A percentile compares a stretch with the other conserved stretches of the same genome.
These are phyloP conservation scores for Ciconia stormi DNA, from an alignment of 2,113 vertebrate genomes.

Conservation along the genomic window DNA sequence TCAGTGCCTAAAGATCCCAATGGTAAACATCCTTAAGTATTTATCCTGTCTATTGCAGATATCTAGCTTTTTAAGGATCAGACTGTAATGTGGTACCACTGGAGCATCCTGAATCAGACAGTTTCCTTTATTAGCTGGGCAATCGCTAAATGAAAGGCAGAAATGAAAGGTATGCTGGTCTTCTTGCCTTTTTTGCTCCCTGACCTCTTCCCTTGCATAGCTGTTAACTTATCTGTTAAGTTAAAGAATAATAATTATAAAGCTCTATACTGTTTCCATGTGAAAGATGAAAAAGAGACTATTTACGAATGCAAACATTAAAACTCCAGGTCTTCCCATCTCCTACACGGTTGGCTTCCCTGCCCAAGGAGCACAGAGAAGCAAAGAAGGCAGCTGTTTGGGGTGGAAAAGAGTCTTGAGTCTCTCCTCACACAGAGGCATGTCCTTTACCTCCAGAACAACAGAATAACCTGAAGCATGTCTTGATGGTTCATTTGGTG, in stretches of 20 bases:
- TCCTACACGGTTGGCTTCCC: not conserved
- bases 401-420: not conserved
- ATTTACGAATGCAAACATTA: not conserved
- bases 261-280: rapidly evolving
- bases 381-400: not conserved
- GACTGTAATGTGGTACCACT: not conserved
- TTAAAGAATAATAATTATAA: not conserved
- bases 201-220: not conserved
- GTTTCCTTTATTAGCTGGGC: not conserved
- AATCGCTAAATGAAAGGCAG: not conserved
- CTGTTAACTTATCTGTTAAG: not conserved
- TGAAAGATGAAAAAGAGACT: not conserved
- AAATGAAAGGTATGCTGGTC: not conserved
- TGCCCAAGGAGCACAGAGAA: not conserved
- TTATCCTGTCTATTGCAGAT: not conserved
- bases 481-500: not conserved
- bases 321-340: not conserved
- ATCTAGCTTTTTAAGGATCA: not conserved
- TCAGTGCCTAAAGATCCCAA: not conserved
- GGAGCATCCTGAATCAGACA: not conserved
- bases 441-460: not conserved
- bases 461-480: not conserved
- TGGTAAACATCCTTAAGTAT: not conserved
- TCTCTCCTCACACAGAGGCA: not conserved
- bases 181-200: not conserved